Conservation (phyloP, 2,113 vertebrate genomes). For the Myotis brandtii region DNA sequence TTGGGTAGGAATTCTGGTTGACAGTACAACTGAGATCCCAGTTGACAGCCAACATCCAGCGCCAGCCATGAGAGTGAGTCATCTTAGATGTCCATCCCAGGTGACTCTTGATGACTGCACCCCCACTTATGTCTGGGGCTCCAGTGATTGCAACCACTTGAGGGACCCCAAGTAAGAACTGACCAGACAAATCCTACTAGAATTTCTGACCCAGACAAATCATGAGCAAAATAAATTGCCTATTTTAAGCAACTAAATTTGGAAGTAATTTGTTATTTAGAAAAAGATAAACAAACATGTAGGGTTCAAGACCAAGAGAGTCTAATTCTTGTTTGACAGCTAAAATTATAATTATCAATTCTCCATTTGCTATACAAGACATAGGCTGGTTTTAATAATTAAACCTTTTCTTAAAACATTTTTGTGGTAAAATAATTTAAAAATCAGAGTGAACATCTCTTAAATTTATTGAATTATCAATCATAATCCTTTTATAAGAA, state of each 20-base stretch:
- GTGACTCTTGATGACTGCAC: not conserved
- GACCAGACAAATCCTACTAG: not conserved
- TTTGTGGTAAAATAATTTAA: constrained; percentile 23
- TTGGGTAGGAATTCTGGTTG: not conserved
- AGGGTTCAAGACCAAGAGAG: not conserved
- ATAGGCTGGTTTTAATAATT: not conserved
- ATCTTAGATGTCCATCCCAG: not conserved
- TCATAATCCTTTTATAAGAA: not conserved
- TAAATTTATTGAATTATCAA: not conserved
- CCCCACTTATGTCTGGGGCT: not conserved
- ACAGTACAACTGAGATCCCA: not conserved
- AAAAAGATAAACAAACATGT: not conserved
- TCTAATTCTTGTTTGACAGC: not conserved
- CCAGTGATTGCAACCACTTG: not conserved
- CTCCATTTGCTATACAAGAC: not conserved
- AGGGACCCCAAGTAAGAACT: not conserved
- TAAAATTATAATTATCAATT: not conserved
- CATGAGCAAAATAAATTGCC: not conserved
- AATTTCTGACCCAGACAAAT: not conserved
- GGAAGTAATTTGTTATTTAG: not conserved
- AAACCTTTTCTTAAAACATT: not conserved
- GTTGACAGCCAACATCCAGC: not conserved
- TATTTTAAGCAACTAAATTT: not conserved
- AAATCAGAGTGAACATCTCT: not conserved
- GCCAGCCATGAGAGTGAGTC: not conserved